phyloP scores from a whole-genome alignment of 2,797 vertebrate genomes.

The Sparus aurata region DNA sequence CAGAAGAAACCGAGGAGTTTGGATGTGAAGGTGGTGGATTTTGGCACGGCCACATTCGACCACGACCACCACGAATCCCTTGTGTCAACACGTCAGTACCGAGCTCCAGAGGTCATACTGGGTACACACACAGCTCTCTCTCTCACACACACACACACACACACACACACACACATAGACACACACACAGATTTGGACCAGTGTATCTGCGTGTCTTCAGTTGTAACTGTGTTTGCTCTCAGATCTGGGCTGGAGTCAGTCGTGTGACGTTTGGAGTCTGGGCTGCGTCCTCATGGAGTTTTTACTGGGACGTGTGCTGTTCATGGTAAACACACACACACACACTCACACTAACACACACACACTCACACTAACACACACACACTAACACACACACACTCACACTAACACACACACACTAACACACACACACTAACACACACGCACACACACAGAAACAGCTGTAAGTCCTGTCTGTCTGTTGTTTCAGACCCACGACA shows the following conservation, averaged over 20 bases:
- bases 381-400: neutral
- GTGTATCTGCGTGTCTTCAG: neutral
- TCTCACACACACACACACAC: conserved; percentile 2
- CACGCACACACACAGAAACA: neutral
- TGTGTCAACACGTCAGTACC: conserved; percentile 95
- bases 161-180: conserved; percentile 12
- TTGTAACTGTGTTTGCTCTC: conserved; percentile 11
- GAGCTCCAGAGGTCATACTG: conserved; percentile 96
- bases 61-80: conserved; percentile 94
- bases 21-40: conserved; percentile 96
- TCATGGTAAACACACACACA: conserved; percentile 80
- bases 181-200: neutral
- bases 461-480: neutral
- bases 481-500: conserved; percentile 87
- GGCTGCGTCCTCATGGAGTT: conserved; percentile 92
- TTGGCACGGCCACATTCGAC: conserved; percentile 95
- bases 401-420: conserved; percentile 9
- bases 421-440: conserved; percentile 18
- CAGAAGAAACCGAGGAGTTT: conserved; percentile 88
- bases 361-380: conserved; percentile 11
- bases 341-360: conserved; percentile 9
- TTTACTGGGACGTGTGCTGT: conserved; percentile 89
- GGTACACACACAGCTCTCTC: conserved; percentile 78
- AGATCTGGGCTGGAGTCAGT: conserved; percentile 92
- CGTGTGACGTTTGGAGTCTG: conserved; percentile 92